phyloP scores from a whole-genome alignment of 2,797 vertebrate genomes.

The Prionace glauca region DNA sequence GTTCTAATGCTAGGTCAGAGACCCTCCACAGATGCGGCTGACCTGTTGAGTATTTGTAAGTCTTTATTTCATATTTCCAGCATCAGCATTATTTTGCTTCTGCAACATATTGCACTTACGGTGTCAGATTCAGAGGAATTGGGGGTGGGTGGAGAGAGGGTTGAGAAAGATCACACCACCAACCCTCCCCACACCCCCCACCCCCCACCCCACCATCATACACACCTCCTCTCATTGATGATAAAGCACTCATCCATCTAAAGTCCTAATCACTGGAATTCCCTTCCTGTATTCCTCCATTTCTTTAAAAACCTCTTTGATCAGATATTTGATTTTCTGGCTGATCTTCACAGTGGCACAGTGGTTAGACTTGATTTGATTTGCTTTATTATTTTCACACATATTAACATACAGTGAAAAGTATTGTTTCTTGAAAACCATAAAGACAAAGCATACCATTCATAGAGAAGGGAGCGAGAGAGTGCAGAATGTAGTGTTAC shows the following conservation, averaged over 20 bases:
- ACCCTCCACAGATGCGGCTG: neutral
- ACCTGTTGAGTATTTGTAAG: neutral
- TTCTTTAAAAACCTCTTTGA: neutral
- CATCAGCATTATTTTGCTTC: neutral
- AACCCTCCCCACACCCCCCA: neutral
- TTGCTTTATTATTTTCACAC: no score
- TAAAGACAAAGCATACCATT: no score
- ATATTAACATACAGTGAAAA: no score
- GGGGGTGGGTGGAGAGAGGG: no score
- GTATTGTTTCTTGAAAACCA: no score
- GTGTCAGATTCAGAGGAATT: no score
- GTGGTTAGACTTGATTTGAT: no score
- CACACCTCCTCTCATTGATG: neutral
- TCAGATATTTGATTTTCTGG: neutral
- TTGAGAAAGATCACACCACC: no score
- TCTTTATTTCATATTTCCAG: neutral
- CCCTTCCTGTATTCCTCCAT: neutral
- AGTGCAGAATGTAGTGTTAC: no score
- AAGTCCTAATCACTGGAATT: neutral
- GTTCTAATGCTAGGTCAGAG: neutral
- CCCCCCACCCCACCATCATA: neutral
- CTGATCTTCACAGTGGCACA: no score
- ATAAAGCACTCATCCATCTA: neutral
- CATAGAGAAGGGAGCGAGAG: no score
- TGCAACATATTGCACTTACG: neutral